phyloP scores from a whole-genome alignment of 1,140 invertebrate species.

The Bombus terrestris region DNA sequence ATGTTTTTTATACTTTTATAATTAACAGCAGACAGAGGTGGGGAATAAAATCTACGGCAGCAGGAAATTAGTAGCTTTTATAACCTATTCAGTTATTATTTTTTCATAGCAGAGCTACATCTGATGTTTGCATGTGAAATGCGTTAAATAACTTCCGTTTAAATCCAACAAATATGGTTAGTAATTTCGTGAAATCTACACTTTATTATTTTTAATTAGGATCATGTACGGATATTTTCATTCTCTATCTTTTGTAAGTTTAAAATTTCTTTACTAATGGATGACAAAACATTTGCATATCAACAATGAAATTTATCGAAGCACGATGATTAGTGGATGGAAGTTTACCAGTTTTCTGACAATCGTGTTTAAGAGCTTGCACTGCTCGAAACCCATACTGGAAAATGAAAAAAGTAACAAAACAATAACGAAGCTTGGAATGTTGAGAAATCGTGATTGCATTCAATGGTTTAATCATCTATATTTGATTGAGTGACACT shows the following conservation, averaged over 20 bases:
- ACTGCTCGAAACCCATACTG: background rate
- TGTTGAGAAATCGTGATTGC: background rate
- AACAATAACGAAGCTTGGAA: background rate
- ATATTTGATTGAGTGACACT: background rate
- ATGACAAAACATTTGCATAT: background rate
- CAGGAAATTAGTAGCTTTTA: conserved; percentile 1
- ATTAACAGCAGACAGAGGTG: too few species aligned
- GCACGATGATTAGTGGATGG: background rate
- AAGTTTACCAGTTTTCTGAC: background rate
- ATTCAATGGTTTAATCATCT: background rate
- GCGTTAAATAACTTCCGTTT: background rate
- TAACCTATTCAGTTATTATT: background rate
- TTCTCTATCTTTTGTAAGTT: background rate
- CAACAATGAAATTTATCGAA: background rate
- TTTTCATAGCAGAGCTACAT: background rate
- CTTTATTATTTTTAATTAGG: background rate
- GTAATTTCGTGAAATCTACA: background rate
- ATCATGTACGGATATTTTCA: background rate
- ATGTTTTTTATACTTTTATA: background rate
- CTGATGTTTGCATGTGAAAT: too few species aligned
- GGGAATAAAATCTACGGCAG: background rate
- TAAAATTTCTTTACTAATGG: too few species aligned
- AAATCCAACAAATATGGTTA: background rate
- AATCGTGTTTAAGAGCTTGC: background rate
- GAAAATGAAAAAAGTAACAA: background rate